Evolutionary conservation across 2,888 invertebrate genomes (phyloP).

Genomic region (Callosobruchus maculatus): DNA sequence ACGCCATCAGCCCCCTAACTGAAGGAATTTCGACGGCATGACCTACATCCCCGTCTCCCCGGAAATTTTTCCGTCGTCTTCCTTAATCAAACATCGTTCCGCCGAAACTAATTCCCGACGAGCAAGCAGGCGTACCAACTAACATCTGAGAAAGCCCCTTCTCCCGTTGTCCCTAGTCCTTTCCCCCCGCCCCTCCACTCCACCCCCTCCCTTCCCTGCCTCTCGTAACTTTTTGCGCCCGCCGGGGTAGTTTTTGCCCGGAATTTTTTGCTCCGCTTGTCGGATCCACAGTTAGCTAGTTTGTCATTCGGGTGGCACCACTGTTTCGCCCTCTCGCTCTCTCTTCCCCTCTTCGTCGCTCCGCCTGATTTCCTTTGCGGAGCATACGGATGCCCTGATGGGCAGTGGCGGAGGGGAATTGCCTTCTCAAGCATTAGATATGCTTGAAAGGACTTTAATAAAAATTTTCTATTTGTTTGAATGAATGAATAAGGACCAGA

Average conservation of each 20-base stretch:
- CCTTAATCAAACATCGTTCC: slow-evolving; percentile 27
- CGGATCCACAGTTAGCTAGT: slow-evolving; percentile 53
- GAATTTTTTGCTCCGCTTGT: slow-evolving; percentile 45
- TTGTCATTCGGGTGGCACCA: slow-evolving; percentile 50
- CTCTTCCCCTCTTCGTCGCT: background rate
- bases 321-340: slow-evolving; percentile 23
- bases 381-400: background rate
- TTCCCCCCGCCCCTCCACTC: slow-evolving; percentile 17
- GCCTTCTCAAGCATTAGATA: background rate
- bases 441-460: no score
- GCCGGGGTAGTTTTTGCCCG: slow-evolving; percentile 38
- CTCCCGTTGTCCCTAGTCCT: slow-evolving; percentile 18
- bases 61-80: slow-evolving; percentile 11
- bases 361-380: background rate
- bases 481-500: no score
- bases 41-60: slow-evolving; percentile 28
- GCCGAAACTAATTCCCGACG: slow-evolving; percentile 35
- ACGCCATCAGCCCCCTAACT: no score
- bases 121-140: slow-evolving; percentile 20
- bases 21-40: slow-evolving; percentile 10
- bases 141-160: slow-evolving; percentile 1
- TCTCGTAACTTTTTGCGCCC: slow-evolving; percentile 27
- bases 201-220: background rate
- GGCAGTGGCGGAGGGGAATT: background rate
- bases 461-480: no score